These are phyloP conservation scores for Halocaridina rubra DNA, from an alignment of 2,888 invertebrate species.

Conservation along the genomic window DNA sequence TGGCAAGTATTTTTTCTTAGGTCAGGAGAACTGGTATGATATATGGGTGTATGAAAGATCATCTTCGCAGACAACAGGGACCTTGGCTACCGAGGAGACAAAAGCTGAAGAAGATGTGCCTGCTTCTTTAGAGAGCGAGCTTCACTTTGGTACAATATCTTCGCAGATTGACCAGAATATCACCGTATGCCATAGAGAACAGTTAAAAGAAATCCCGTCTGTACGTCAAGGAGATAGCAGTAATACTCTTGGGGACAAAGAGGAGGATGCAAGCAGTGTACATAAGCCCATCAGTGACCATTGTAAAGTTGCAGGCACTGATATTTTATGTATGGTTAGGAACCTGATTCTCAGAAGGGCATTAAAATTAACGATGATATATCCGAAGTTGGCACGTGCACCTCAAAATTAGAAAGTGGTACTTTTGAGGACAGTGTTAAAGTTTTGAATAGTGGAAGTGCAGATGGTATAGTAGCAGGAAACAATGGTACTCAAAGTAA, in stretches of 20 bases:
- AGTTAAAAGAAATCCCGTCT: background rate
- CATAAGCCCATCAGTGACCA: background rate
- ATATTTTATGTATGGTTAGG: too few species aligned
- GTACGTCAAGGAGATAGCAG: background rate
- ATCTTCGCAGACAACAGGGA: background rate
- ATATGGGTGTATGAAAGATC: conserved; percentile 33
- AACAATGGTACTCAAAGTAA: conserved; percentile 35
- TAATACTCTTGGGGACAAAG: background rate
- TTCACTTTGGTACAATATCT: conserved; percentile 11
- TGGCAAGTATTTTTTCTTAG: background rate
- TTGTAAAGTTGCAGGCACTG: background rate
- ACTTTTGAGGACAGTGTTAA: background rate
- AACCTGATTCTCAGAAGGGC: too few species aligned
- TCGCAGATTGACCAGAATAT: conserved; percentile 23
- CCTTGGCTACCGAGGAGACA: background rate
- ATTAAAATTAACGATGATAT: too few species aligned
- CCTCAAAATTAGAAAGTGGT: too few species aligned
- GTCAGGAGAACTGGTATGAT: conserved; percentile 53
- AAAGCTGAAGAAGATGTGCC: conserved; percentile 11
- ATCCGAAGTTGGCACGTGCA: too few species aligned
- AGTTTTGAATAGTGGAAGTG: background rate
- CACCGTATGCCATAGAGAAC: conserved; percentile 2
- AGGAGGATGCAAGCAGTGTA: background rate
- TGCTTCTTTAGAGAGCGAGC: conserved; percentile 14
- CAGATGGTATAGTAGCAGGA: background rate